Evolutionary conservation across 2,113 vertebrate species (phyloP).

Genomic region (Progne subis): DNA sequence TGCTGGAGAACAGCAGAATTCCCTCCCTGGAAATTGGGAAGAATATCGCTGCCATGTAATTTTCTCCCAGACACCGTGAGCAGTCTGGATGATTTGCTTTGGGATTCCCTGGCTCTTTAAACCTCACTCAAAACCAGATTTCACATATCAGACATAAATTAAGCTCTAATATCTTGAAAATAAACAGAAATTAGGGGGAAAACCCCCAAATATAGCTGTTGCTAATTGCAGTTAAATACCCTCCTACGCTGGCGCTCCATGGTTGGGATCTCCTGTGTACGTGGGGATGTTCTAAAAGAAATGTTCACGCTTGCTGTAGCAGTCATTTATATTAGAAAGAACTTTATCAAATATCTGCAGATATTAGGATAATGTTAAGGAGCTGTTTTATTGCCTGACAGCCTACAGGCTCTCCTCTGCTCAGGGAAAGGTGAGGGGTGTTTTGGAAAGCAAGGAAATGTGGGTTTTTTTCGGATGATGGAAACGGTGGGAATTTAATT

Average conservation of each 20-base stretch:
- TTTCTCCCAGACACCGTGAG: neutral
- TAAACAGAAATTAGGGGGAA: neutral
- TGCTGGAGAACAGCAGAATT: neutral
- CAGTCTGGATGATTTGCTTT: neutral
- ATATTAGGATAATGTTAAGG: neutral
- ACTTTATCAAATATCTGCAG: neutral
- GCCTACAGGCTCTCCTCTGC: neutral
- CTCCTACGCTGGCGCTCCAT: neutral
- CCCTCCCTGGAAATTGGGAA: neutral
- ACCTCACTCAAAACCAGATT: neutral
- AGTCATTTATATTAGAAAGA: neutral
- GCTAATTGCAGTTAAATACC: slow-evolving; percentile 8
- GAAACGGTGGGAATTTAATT: neutral
- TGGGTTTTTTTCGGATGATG: too few species aligned
- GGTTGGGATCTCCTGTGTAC: neutral
- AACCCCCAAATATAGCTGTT: neutral
- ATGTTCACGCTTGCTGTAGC: neutral
- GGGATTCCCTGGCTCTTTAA: neutral
- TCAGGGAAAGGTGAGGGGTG: neutral
- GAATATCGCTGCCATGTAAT: neutral
- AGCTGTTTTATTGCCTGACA: neutral
- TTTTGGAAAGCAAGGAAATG: neutral
- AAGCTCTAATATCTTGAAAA: neutral
- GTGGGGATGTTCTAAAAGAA: neutral
- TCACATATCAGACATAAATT: neutral